Evolutionary conservation across 92 coral and sea anemone species (phyloP), one percentile per base, ranked within the genome.

Genomic region (Parazoanthus swiftii): DNA sequence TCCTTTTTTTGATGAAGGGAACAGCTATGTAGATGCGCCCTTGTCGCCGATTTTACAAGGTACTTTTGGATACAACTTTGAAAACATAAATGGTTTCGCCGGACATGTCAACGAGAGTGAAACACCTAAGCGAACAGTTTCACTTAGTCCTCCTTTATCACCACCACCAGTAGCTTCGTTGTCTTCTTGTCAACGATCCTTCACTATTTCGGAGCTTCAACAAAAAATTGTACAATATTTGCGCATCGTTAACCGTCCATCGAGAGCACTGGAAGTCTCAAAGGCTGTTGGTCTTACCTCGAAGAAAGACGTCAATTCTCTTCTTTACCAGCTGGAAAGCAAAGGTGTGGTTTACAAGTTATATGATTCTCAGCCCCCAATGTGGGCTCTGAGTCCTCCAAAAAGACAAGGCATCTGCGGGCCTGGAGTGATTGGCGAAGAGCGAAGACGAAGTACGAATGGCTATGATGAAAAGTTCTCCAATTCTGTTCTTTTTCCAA

Each of bases 361-460:
- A 23, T 71, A 76, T 26, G 74, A 84, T 43, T 71, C 87, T 18
- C 85, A 83, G 21, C 71, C 91, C 0, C 93, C 91, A 8, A 76
- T 89, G 54, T 91, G 92, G 91, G 71, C 85, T 0, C 43, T 87
- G 25, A 39, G 50, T 56, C 25, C 50, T 79, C 74, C 38, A 25
- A 72, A 76, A 37, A 44, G 85, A 15, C 89, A 29, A 35, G 56
- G 44, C 1, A 81, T 44, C 70, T 59, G 23, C 20, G 78, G 87
- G 20, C 93, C 93, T 2, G 97, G 97, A 3, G 94, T 94, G 29
- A 94, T 94, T 85, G 97, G 97, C 26, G 95, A 86, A n/a, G 97
- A 91, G 73, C 85, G 95, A 82, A 90, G 82, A 63, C 65, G 70
- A 72, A 83, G 82, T 43, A 29, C 74, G 68, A 74, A 70, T 36